Evolutionary conservation across 2,113 vertebrate species (phyloP).

Genomic region (Lipophrys pholis): DNA sequence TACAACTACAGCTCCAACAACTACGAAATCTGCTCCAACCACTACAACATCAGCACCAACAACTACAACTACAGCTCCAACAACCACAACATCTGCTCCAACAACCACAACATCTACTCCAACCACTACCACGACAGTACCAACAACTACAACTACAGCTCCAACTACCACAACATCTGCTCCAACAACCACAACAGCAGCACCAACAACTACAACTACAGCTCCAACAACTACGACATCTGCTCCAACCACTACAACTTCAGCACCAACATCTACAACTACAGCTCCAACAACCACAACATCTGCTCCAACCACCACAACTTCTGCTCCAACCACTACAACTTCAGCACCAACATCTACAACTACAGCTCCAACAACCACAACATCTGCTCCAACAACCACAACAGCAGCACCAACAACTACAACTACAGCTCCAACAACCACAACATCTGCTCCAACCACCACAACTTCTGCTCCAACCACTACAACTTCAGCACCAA

Average conservation of each 20-base stretch:
- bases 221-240: no score
- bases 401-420: no score
- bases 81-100: no score
- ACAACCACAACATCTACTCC: neutral
- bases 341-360: neutral
- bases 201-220: neutral
- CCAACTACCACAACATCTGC: neutral
- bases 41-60: no score
- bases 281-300: neutral
- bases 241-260: neutral
- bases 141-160: neutral
- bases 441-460: neutral
- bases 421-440: no score
- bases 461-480: no score
- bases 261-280: neutral
- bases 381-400: no score
- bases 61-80: no score
- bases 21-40: no score
- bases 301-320: neutral
- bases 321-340: neutral
- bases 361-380: neutral
- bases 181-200: accelerated
- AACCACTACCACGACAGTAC: no score
- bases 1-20: neutral
- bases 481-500: neutral